Conservation (phyloP, 2,888 invertebrate species). For the Tenthredo distinguenda region DNA sequence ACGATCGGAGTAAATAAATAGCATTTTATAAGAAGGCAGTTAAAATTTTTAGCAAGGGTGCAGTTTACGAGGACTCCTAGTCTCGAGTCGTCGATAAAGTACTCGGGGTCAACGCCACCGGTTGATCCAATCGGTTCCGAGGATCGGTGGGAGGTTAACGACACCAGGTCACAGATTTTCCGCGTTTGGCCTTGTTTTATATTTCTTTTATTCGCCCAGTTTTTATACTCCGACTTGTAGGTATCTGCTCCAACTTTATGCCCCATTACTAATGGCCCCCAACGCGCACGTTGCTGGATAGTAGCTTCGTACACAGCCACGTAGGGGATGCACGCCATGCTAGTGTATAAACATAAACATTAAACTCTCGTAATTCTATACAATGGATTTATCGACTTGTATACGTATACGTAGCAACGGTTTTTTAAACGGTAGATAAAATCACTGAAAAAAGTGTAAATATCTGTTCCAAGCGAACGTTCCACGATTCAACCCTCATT, state of each 20-base stretch:
- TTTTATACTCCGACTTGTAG: conserved; percentile 26
- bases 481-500: neutral
- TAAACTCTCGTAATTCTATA: conserved; percentile 40
- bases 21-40: neutral
- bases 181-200: conserved; percentile 39
- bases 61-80: conserved; percentile 14
- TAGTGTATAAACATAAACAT: conserved; percentile 29
- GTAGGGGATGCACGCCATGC: neutral
- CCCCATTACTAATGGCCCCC: conserved; percentile 46
- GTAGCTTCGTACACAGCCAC: neutral
- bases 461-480: neutral
- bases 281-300: conserved; percentile 23
- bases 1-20: neutral
- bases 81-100: conserved; percentile 24
- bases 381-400: conserved; percentile 16
- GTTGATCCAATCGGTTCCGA: conserved; percentile 36
- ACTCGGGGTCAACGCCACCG: conserved; percentile 34
- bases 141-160: conserved; percentile 36
- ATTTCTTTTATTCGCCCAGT: conserved; percentile 34
- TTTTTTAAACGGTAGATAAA: neutral
- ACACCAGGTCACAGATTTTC: conserved; percentile 43
- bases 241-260: conserved; percentile 39
- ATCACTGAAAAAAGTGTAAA: neutral
- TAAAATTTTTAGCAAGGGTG: conserved; percentile 37
- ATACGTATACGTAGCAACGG: neutral